Evolutionary conservation across 2,888 invertebrate species (phyloP), one percentile per base, ranked within the genome.

Genomic region (Rutpela maculata): DNA sequence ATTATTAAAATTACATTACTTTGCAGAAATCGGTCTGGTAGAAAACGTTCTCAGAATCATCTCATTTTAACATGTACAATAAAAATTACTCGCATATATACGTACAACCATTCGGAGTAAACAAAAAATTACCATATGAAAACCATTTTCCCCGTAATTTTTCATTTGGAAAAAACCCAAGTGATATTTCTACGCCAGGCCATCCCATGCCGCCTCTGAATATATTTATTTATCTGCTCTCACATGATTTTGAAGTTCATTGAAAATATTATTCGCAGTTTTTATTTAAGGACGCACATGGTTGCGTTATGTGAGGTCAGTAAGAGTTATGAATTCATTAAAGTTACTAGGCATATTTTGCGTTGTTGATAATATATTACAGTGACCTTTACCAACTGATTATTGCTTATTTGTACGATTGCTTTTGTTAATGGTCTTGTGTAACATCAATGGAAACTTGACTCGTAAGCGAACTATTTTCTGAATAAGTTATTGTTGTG

Each of bases 271-370:
- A 35, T 50, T 43, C 17, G 55, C 63, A 55, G 57, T 38, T 74
- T 50, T 59, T 65, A 43, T 70, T 26, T 38, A 43, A 70, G 66
- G 50, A 11, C 59, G 43, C 75, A 38, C 57, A 26, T 35, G n/a
- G 12, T 70, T 31, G 19, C 65, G 59, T 77, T 68, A 74, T 15
- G 74, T 59, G 70, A 77, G 77, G 77, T 77, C 77, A 77, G 77
- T 77, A 65, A 62, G 43, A 56, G 38, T 65, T 31, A 65, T 68
- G 65, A 72, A 60, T 72, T 75, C 62, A 75, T 62, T 59, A 69
- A 74, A 50, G 68, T 69, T 57, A 55, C 63, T 35, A 66, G 18
- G 56, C 74, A 50, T 43, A 74, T 60, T 59, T 60, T 67, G 26
- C 74, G 67, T 67, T 73, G 73, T 73, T 60, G 74, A 67, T 74